Percentiles rank a stretch among this genome's conserved stretches.
Evolutionary conservation across 2,797 vertebrate genomes (phyloP).

Genomic region (Tachyglossus aculeatus): DNA sequence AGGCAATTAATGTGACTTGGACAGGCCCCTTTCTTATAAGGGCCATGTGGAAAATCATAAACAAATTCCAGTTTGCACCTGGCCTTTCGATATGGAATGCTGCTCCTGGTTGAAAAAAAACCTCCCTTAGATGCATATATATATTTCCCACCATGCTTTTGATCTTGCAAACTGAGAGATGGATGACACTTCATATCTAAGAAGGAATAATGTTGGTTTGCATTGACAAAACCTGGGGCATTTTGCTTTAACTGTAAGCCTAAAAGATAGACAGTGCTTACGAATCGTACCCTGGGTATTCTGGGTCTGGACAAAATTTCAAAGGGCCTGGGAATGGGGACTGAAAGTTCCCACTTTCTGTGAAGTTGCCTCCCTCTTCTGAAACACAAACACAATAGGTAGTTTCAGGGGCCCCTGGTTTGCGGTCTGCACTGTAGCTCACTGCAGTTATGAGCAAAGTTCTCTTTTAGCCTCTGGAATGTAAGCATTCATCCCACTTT

Average conservation of each 20-base stretch:
- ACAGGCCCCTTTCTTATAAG: not conserved
- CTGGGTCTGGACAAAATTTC: not conserved
- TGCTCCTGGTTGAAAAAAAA: not conserved
- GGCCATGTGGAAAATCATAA: conserved; percentile 11
- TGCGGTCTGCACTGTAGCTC: not conserved
- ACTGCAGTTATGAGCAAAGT: not conserved
- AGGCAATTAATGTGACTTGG: not conserved
- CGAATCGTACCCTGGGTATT: not conserved
- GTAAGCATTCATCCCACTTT: not conserved
- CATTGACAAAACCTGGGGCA: not conserved
- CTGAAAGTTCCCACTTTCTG: not conserved
- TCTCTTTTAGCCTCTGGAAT: not conserved
- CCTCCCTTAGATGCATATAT: not conserved
- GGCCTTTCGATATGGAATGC: not conserved
- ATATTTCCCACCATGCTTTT: not conserved
- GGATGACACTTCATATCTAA: not conserved
- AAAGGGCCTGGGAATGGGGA: not conserved
- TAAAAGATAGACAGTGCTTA: not conserved
- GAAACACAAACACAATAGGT: too few relatives aligned
- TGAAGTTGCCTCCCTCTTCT: not conserved
- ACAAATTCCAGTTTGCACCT: not conserved
- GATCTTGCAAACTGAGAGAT: conserved; percentile 5
- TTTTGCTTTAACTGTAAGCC: not conserved
- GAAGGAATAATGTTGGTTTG: conserved; percentile 5
- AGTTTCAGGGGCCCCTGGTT: conserved; percentile 14